Evolutionary conservation across 2,797 vertebrate species (phyloP), one percentile per base, ranked within the genome.

Genomic region (Megaceryle alcyon): DNA sequence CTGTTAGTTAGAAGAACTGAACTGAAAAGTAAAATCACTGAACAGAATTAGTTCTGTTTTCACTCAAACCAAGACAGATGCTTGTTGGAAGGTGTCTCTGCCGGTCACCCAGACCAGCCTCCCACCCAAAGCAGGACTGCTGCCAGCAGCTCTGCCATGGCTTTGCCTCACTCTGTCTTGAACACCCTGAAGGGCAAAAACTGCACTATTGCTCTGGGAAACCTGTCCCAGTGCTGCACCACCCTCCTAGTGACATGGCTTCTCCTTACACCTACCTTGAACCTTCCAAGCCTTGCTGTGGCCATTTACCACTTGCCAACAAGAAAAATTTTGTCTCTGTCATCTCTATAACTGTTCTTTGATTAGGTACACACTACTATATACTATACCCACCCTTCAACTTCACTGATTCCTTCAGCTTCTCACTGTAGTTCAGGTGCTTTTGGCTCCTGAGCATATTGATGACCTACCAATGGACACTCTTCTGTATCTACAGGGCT

Each of bases 321-420:
- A 44, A 81, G 64, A 73, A 14, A 14, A 12, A 69, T 46, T 78
- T 86, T 60, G 39, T 23, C 14, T 56, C 56, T 33, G 18, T 21
- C 33, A 60, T 28, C 5, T 66, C 33, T 44, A 2, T 29, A 60
- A n/a, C 17, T 71, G 44, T n/a, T 71, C 49, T 85, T 86, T 48
- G 44, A 81, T 28, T 6, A 56, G 39, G 9, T 83, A 2, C 23
- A 57, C 17, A 14, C 12, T 59, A 8, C 48, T 39, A 37, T 28
- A 3, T 12, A 57, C 39, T 18, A 28, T 10, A 61, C 6, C 9
- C 1, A 2, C 51, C 53, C 49, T 92, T 77, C 1, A 0, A 53
- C 33, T 64, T 46, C 76, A 64, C 54, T 37, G n/a, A 48, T 31
- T 61, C 59, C 33, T 29, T 72, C 53, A 66, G 43, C 14, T n/a